Evolutionary conservation across 1,140 invertebrate genomes (phyloP), one percentile per base, ranked within the genome.

Genomic region (Mya arenaria): DNA sequence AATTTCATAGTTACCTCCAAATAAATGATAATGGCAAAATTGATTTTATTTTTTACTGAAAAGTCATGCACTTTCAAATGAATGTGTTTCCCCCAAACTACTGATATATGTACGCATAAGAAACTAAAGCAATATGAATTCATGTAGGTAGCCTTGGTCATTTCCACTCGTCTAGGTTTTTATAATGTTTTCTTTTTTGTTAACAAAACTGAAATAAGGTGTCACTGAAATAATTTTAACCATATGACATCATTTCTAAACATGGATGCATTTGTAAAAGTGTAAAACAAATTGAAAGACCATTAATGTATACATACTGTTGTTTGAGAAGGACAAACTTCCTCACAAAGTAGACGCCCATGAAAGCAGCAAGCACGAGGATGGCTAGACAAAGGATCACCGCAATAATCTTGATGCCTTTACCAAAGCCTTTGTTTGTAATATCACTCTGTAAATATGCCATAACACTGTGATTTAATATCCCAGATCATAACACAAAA

Each of bases 241-340:
- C 48, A 17, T n/a, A 23, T 52, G 19, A n/a, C 10, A 17, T 23
- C 48, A 52, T 4, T n/a, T 17, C 8, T 1, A 52, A 23, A 2
- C 48, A n/a, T 23, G 25, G 19, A 8, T 52, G 25, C 48, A n/a
- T n/a, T n/a, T n/a, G n/a, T n/a, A n/a, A n/a, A n/a, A n/a, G n/a
- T n/a, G n/a, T n/a, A n/a, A n/a, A 44, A 8, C 17, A n/a, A 69
- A 36, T 39, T 55, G 6, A 60, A 15, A 48, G 10, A 48, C 17
- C 17, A 36, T 34, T 30, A 28, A 19, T 30, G 23, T 34, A 34
- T 17, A 78, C 75, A 55, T 78, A 80, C 77, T 80, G 65, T 58
- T 66, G 63, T 62, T 66, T 52, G n/a, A 80, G 77, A 4, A 80
- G 37, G 8, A 80, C 28, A 23, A 71, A 80, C 56, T 80, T 80